Conservation (phyloP, 2,888 invertebrate species). For the Agonopterix alstromeriana region DNA sequence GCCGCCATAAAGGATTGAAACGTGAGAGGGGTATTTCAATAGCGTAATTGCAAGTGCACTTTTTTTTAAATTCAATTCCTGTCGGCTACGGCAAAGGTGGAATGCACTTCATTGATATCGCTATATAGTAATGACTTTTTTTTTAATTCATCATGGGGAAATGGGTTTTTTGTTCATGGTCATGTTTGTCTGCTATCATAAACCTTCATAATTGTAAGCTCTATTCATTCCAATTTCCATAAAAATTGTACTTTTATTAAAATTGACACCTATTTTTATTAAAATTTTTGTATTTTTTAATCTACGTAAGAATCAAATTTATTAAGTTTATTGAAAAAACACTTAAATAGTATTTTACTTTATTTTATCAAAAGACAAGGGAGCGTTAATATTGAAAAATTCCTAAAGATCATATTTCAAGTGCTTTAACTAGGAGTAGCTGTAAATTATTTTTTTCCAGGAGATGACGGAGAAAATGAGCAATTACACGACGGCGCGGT, state of each 20-base stretch:
- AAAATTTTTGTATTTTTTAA: too few relatives aligned
- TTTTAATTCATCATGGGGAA: slow-evolving; percentile 3
- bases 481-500: slow-evolving; percentile 66
- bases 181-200: too few relatives aligned
- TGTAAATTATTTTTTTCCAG: slow-evolving; percentile 39
- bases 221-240: too few relatives aligned
- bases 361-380: too few relatives aligned
- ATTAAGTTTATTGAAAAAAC: too few relatives aligned
- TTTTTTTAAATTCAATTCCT: slow-evolving; percentile 63
- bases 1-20: slow-evolving; percentile 74
- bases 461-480: slow-evolving; percentile 67
- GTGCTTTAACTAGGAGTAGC: neutral
- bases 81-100: slow-evolving; percentile 67
- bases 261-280: too few relatives aligned
- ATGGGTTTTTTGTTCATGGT: neutral
- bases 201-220: too few relatives aligned
- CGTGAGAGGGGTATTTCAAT: slow-evolving; percentile 72
- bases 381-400: too few relatives aligned
- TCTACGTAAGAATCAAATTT: too few relatives aligned
- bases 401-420: too few relatives aligned
- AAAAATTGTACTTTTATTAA: too few relatives aligned
- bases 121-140: slow-evolving; percentile 23
- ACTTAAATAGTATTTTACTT: too few relatives aligned
- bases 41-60: slow-evolving; percentile 73
- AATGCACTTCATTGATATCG: slow-evolving; percentile 70